Evolutionary conservation across 2,888 invertebrate species (phyloP).

Genomic region (Sylvicola fuscatus): DNA sequence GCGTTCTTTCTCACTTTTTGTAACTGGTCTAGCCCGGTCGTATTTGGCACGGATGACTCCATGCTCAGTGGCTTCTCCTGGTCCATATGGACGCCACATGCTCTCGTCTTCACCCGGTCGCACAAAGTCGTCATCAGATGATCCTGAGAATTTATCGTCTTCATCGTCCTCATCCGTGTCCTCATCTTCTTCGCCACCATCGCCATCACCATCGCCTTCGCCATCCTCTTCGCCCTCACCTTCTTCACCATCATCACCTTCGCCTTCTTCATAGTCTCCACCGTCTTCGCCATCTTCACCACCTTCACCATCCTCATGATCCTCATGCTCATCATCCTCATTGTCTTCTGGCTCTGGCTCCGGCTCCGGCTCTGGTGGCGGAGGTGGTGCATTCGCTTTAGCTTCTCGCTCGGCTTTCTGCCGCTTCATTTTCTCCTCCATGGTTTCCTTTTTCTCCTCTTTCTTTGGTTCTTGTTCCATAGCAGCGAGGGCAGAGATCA

Average conservation of each 20-base stretch:
- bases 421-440: constrained; percentile 20
- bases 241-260: constrained; percentile 5
- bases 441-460: constrained; percentile 15
- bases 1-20: constrained; percentile 19
- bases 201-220: constrained; percentile 4
- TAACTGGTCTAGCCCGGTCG: constrained; percentile 11
- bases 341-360: constrained; percentile 13
- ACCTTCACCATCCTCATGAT: constrained; percentile 7
- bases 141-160: constrained; percentile 9
- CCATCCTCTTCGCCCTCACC: constrained; percentile 1
- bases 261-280: constrained; percentile 7
- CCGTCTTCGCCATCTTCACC: constrained; percentile 8
- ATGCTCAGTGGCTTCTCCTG: constrained; percentile 22
- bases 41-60: constrained; percentile 11
- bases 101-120: constrained; percentile 19
- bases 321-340: constrained; percentile 9
- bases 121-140: constrained; percentile 19
- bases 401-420: constrained; percentile 14
- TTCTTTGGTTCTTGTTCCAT: constrained; percentile 19
- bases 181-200: constrained; percentile 3
- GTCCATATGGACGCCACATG: constrained; percentile 9
- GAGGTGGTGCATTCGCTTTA: constrained; percentile 10
- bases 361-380: constrained; percentile 9
- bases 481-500: constrained; percentile 12
- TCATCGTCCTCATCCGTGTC: constrained; percentile 5